Evolutionary conservation across 2,797 vertebrate genomes (phyloP).

Genomic region (Acanthurus lineatus): DNA sequence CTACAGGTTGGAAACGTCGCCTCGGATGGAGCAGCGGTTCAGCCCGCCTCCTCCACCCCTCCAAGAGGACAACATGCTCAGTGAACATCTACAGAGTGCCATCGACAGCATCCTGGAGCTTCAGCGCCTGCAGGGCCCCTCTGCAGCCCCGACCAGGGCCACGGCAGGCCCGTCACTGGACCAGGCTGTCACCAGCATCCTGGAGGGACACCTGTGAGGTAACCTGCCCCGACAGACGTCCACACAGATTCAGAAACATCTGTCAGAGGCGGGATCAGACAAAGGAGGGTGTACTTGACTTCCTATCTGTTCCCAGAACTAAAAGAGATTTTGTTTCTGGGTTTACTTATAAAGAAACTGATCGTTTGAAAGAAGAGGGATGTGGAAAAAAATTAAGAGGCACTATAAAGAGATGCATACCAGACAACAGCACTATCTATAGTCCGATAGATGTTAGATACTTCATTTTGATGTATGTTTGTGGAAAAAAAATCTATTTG

Average conservation of each 20-base stretch:
- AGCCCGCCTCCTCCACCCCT: slow-evolving; percentile 63
- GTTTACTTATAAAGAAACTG: slow-evolving; percentile 47
- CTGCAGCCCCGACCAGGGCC: slow-evolving; percentile 67
- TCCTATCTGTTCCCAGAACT: slow-evolving; percentile 43
- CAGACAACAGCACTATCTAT: slow-evolving; percentile 77
- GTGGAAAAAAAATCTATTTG: slow-evolving; percentile 76
- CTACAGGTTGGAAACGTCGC: slow-evolving; percentile 68
- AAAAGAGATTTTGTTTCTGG: slow-evolving; percentile 25
- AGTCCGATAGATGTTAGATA: slow-evolving; percentile 78
- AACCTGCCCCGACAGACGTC: slow-evolving; percentile 24
- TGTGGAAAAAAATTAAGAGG: slow-evolving; percentile 51
- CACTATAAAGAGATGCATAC: slow-evolving; percentile 76
- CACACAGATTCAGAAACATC: slow-evolving; percentile 27
- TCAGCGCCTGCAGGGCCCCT: slow-evolving; percentile 86
- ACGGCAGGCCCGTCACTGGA: slow-evolving; percentile 75
- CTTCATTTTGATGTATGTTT: slow-evolving; percentile 81
- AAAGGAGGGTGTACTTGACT: slow-evolving; percentile 23
- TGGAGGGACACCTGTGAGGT: slow-evolving; percentile 83
- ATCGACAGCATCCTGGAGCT: slow-evolving; percentile 90
- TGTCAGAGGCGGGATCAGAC: slow-evolving; percentile 16
- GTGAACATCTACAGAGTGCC: slow-evolving; percentile 88
- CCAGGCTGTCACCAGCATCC: slow-evolving; percentile 85
- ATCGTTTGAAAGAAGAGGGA: slow-evolving; percentile 49
- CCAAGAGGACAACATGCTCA: slow-evolving; percentile 86
- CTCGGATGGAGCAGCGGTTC: slow-evolving; percentile 57